Conservation (phyloP, 2,797 vertebrate genomes). For the Sorex maritimensis region DNA sequence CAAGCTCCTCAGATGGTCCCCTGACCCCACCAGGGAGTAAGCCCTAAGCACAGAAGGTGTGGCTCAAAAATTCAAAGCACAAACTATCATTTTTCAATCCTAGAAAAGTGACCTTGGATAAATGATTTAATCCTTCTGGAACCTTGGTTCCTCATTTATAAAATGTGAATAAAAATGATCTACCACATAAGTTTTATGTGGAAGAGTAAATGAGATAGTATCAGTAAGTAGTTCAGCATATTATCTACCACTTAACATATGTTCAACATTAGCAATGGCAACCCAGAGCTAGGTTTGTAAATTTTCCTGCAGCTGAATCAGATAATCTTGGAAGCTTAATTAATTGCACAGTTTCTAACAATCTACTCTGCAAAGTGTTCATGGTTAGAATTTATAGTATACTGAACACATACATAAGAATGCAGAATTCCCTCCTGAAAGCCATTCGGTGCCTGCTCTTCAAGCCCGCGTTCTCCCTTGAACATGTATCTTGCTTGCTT, state of each 20-base stretch:
- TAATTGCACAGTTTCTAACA: slow-evolving; percentile 27
- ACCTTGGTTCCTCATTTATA: slow-evolving; percentile 25
- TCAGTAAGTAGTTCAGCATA: neutral
- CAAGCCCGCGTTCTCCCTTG: too few species aligned
- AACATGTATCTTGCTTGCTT: too few species aligned
- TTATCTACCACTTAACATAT: slow-evolving; percentile 42
- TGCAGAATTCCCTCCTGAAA: too few species aligned
- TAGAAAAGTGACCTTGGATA: slow-evolving; percentile 3
- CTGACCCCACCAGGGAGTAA: too few species aligned
- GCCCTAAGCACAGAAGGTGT: too few species aligned
- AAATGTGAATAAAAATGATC: slow-evolving; percentile 34
- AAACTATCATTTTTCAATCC: too few species aligned
- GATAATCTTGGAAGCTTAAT: slow-evolving; percentile 31
- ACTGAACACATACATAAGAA: neutral
- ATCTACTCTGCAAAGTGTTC: slow-evolving; percentile 53
- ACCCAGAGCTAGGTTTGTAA: slow-evolving; percentile 25
- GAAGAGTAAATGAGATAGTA: slow-evolving; percentile 12
- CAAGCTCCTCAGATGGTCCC: too few species aligned
- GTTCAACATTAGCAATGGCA: neutral
- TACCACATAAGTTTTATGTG: slow-evolving; percentile 3
- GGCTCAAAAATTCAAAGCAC: too few species aligned
- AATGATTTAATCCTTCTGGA: slow-evolving; percentile 46
- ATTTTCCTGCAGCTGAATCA: slow-evolving; percentile 42
- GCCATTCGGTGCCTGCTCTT: too few species aligned
- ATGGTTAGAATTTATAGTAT: neutral